Base-by-base conservation (phyloP, 2,113 vertebrate genomes). In the Crocuta crocuta region DNA sequence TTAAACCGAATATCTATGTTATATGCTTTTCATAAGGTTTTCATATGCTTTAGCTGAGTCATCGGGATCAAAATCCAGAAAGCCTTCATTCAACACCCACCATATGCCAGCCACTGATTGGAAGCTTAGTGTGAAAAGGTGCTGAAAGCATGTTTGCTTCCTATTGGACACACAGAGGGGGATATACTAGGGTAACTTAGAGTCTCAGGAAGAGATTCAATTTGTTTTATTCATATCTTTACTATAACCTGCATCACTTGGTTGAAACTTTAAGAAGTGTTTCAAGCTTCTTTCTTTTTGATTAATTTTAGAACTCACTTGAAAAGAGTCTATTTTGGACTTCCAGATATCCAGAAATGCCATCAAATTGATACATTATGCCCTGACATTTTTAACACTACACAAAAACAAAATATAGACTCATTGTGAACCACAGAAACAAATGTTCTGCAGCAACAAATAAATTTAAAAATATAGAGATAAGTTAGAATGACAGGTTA, bases 281-380 rank as follows among this genome's bases (percentile, higher is more conserved):
- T 89, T 83, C 48, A 50, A 63, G 7, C 55, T 94, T 50, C 55
- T 95, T 95, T 80, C 48, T 93, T 45, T 82, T 58, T 48, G 58
- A 50, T 88, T 95, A 21, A 66, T 94, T 92, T 97, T 84, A 50
- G 92, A 94, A 82, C 65, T 58, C 65, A 90, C 33, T 78, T 63
- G 19, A 84, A 95, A 82, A 33, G 81, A 65, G 11, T 70, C 61
- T 66, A n/a, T 86, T 78, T 71, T 78, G 35, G 87, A 55, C 35
- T 89, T 73, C 35, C 39, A 90, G 45, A 81, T 39, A 74, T 23
- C 53, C 43, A 43, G 23, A 78, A 97, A 80, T 31, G 11, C 35
- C 39, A 82, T 76, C 70, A 39, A 5, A 92, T 23, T 79, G 35
- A 68, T 78, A 55, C 4, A 74, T 83, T 28, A 91, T 24, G 23